These are phyloP conservation scores for Spinibarbus caldwelli DNA, from an alignment of 2,797 vertebrate species.

Conservation along the genomic window DNA sequence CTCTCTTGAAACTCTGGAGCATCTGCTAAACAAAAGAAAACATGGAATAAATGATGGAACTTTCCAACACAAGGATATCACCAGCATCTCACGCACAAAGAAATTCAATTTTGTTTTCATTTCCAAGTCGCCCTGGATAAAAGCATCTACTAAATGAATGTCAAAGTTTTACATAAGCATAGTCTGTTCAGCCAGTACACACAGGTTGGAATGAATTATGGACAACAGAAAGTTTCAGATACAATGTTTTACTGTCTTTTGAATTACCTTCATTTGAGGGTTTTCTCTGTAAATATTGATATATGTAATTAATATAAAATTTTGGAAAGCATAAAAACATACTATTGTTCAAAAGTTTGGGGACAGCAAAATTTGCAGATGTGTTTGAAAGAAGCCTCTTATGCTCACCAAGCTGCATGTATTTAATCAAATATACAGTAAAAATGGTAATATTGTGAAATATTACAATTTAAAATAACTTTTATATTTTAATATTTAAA, in stretches of 20 bases:
- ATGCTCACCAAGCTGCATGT: background rate
- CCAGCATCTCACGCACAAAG: constrained; percentile 15
- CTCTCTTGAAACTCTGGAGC: constrained; percentile 96
- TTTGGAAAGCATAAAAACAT: background rate
- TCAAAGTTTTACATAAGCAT: background rate
- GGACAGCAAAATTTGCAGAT: background rate
- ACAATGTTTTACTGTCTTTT: background rate
- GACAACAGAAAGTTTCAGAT: constrained; percentile 6
- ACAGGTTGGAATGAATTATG: background rate
- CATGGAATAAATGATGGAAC: constrained; percentile 30
- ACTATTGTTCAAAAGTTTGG: background rate
- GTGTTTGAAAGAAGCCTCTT: background rate
- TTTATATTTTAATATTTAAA: background rate
- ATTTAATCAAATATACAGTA: background rate
- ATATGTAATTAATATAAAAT: background rate
- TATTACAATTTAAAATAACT: background rate
- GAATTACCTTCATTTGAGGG: background rate
- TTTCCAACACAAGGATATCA: constrained; percentile 27
- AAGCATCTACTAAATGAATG: constrained; percentile 16
- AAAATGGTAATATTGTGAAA: constrained; percentile 1
- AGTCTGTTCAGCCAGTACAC: background rate
- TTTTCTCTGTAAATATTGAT: background rate
- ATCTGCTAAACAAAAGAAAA: constrained; percentile 76
- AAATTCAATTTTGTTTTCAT: constrained; percentile 40
- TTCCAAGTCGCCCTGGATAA: constrained; percentile 19